Conservation (phyloP, 2,113 vertebrate genomes). For the Bostrychus sinensis region DNA sequence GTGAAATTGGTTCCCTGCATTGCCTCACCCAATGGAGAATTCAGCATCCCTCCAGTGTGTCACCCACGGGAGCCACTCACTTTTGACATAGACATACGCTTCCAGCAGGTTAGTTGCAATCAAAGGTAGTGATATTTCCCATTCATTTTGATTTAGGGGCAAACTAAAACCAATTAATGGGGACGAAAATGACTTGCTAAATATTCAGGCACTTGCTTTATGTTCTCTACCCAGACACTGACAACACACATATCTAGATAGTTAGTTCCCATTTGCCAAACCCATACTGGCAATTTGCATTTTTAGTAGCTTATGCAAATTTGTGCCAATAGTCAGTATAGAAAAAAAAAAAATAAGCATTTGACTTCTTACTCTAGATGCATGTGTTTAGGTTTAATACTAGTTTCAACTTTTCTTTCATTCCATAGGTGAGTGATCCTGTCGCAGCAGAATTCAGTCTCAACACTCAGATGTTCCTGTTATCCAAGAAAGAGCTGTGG, state of each 20-base stretch:
- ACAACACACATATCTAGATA: too few species aligned
- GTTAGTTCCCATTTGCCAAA: too few species aligned
- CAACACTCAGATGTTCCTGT: conserved; percentile 85
- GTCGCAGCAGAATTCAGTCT: conserved; percentile 86
- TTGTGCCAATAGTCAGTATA: too few species aligned
- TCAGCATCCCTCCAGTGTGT: conserved; percentile 78
- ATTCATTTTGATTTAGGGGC: too few species aligned
- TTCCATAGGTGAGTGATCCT: conserved; percentile 83
- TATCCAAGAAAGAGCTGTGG: conserved; percentile 85
- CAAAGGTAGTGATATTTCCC: too few species aligned
- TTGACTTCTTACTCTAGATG: neutral
- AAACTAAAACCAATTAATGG: too few species aligned
- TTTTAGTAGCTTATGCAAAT: too few species aligned
- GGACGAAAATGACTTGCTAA: too few species aligned
- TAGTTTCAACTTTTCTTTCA: neutral
- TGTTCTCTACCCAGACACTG: too few species aligned
- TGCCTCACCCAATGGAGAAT: conserved; percentile 77
- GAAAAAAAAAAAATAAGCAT: too few species aligned
- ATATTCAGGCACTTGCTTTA: too few species aligned
- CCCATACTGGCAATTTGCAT: neutral
- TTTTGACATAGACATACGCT: conserved; percentile 86
- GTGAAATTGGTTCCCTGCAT: conserved; percentile 80
- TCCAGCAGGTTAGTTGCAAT: conserved; percentile 88
- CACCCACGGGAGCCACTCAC: conserved; percentile 80
- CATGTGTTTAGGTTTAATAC: too few species aligned